phyloP scores from a whole-genome alignment of 1,140 invertebrate species.

The Drosophila sturtevanti region DNA sequence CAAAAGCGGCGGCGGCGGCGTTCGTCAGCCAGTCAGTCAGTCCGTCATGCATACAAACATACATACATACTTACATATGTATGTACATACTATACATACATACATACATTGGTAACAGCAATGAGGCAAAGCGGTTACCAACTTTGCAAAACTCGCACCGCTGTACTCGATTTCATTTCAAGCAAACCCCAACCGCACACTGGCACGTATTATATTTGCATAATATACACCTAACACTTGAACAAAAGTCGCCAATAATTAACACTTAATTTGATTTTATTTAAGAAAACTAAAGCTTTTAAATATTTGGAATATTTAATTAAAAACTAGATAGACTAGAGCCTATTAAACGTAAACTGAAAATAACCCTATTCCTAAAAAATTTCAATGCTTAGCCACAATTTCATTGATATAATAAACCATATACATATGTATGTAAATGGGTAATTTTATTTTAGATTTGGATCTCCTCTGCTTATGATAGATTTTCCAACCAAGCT shows the following conservation, averaged over 20 bases:
- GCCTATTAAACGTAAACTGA: too few relatives aligned
- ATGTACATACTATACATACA: background rate
- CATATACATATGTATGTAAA: too few relatives aligned
- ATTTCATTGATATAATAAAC: too few relatives aligned
- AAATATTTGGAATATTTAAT: too few relatives aligned
- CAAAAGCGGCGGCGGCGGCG: conserved; percentile 47
- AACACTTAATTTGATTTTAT: background rate
- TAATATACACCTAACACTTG: conserved; percentile 18
- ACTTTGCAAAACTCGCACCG: conserved; percentile 47
- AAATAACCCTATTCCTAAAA: too few relatives aligned
- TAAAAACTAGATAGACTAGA: too few relatives aligned
- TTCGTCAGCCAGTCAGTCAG: conserved; percentile 2
- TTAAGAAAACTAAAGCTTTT: background rate
- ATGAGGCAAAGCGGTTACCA: conserved; percentile 62
- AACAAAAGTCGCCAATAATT: background rate
- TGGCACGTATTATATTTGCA: conserved; percentile 25
- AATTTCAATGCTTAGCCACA: too few relatives aligned
- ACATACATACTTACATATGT: background rate
- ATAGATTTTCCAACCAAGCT: too few relatives aligned
- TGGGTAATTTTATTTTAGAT: too few relatives aligned
- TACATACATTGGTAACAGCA: conserved; percentile 25
- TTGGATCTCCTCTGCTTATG: too few relatives aligned
- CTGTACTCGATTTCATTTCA: conserved; percentile 76
- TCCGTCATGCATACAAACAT: background rate
- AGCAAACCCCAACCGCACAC: conserved; percentile 36